phyloP scores from a whole-genome alignment of 2,888 invertebrate species.

The Agrotis puta region DNA sequence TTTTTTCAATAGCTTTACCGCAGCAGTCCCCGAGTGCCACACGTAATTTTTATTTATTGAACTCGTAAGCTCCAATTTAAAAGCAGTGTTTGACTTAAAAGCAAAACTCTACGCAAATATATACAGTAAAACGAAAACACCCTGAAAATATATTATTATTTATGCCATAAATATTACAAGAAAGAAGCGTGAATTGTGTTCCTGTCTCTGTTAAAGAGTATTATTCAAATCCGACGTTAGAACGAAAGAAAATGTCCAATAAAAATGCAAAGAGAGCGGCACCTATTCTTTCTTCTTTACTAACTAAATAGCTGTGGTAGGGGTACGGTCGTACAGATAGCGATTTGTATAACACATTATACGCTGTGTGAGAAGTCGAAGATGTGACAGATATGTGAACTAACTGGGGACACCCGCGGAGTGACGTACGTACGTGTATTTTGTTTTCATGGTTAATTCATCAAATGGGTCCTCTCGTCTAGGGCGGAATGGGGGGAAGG shows the following conservation, averaged over 20 bases:
- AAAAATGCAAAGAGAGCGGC: slow-evolving; percentile 84
- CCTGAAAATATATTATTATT: slow-evolving; percentile 6
- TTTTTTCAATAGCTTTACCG: too few relatives aligned
- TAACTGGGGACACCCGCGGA: too few relatives aligned
- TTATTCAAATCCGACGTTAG: slow-evolving; percentile 82
- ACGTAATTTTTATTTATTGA: too few relatives aligned
- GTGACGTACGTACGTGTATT: too few relatives aligned
- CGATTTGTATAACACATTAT: slow-evolving; percentile 20
- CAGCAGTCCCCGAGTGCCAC: too few relatives aligned
- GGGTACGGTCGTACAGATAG: slow-evolving; percentile 52
- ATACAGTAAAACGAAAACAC: neutral
- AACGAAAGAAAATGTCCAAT: slow-evolving; percentile 80
- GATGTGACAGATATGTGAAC: too few relatives aligned
- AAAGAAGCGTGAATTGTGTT: slow-evolving; percentile 66
- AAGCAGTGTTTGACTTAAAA: neutral
- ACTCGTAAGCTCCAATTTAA: neutral
- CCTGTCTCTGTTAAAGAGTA: slow-evolving; percentile 76
- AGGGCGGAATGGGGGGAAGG: too few relatives aligned
- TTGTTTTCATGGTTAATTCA: too few relatives aligned
- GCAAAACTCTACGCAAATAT: neutral
- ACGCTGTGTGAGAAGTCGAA: too few relatives aligned
- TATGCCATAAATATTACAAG: slow-evolving; percentile 40
- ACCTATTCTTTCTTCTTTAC: slow-evolving; percentile 78
- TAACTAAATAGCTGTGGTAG: slow-evolving; percentile 78
- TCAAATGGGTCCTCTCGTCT: too few relatives aligned